Evolutionary conservation across 1,140 invertebrate species (phyloP), one percentile per base, ranked within the genome.

Genomic region (Lasioglossum baleicum): DNA sequence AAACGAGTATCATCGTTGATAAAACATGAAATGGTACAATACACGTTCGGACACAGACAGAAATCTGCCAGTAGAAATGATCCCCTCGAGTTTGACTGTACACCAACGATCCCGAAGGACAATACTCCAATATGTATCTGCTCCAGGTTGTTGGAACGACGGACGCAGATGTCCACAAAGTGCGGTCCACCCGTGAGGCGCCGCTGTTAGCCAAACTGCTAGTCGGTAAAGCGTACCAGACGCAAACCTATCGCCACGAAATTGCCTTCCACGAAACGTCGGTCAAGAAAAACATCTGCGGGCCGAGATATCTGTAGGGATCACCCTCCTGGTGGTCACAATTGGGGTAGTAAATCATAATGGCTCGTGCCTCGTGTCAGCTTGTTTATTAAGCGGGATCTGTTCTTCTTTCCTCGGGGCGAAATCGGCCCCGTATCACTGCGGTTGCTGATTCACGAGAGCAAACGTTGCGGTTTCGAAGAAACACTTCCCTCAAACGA

Each of bases 251-350:
- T 80, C 65, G 70, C 58, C 20, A n/a, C 73, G 56, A 82, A 79
- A 87, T 79, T 79, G 53, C 70, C 75, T 85, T 85, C 75, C 53
- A 51, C 66, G 64, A 82, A 82, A 83, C 67, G 31, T 65, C 44
- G 17, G 35, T 56, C 69, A 83, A 83, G 70, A 53, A 80, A 86
- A 85, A 85, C 83, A 86, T 87, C 85, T 87, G 84, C 72, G 80
- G 69, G 35, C 71, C 82, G 77, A 44, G 26, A 68, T 68, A 68
- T 82, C 35, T 35, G 72, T 48, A 44, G 53, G 26, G 22, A 42
- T 7, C 35, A 22, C 15, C 35, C 61, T 63, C 73, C 15, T 4
- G 13, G n/a, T 48, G 61, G 42, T 77, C 68, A 40, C 64, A 51
- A 68, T 69, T 64, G 48, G 48, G 15, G 13, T 35, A 10, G 51